phyloP scores from a whole-genome alignment of 2,888 invertebrate genomes.

The Aethes cnicana region DNA sequence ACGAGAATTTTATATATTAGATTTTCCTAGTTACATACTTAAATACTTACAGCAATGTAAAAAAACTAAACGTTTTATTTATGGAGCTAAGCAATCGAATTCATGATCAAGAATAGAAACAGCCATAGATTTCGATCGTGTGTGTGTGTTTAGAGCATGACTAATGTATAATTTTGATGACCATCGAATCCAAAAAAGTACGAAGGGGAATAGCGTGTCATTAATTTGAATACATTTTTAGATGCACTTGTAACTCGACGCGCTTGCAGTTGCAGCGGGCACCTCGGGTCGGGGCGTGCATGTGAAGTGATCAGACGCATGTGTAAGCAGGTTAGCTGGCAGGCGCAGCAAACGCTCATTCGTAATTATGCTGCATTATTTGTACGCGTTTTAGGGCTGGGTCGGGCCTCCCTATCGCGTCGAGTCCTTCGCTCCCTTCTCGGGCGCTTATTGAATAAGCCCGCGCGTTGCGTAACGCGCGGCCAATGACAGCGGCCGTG shows the following conservation, averaged over 20 bases:
- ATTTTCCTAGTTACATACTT: too few relatives aligned
- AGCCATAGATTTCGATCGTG: slow-evolving; percentile 2
- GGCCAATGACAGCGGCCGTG: slow-evolving; percentile 78
- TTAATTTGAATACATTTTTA: slow-evolving; percentile 54
- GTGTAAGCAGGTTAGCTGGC: slow-evolving; percentile 47
- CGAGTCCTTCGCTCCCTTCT: slow-evolving; percentile 73
- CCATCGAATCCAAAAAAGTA: slow-evolving; percentile 24
- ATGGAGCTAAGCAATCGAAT: too few relatives aligned
- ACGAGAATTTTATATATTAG: too few relatives aligned
- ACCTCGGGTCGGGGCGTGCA: slow-evolving; percentile 38
- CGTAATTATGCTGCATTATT: slow-evolving; percentile 73
- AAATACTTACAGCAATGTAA: too few relatives aligned
- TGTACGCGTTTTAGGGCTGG: slow-evolving; percentile 68
- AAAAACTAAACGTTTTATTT: too few relatives aligned
- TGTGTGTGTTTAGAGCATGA: slow-evolving; percentile 15
- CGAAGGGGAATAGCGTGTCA: slow-evolving; percentile 32
- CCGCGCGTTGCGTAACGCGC: slow-evolving; percentile 75
- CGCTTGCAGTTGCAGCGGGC: slow-evolving; percentile 20
- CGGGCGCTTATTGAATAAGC: slow-evolving; percentile 70
- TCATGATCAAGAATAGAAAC: too few relatives aligned
- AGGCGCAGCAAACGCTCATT: slow-evolving; percentile 31
- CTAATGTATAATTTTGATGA: slow-evolving; percentile 23
- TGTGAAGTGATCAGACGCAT: slow-evolving; percentile 48
- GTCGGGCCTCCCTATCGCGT: slow-evolving; percentile 66
- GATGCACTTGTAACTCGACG: slow-evolving; percentile 60